Evolutionary conservation across 2,797 vertebrate genomes (phyloP), one percentile per base, ranked within the genome.

Genomic region (Spinus olivaceus): DNA sequence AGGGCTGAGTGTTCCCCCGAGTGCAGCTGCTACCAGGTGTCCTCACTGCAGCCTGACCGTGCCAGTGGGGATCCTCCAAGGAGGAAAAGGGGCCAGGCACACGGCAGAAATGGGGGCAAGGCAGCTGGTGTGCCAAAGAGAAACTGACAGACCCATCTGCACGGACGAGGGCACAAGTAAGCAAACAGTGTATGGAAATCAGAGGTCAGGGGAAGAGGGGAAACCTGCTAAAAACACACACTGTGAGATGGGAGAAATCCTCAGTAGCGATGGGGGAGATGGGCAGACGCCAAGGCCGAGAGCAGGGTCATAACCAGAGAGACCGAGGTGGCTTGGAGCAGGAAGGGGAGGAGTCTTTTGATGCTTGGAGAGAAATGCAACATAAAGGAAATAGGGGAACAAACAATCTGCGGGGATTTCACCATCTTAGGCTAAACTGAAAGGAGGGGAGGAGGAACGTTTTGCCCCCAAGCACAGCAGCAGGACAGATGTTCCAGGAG

Each of bases 321-420:
- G 94, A 95, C 82, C 66, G 93, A 95, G 94, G 93, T 97, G 92
- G 93, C 96, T 92, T 95, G 92, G 95, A 95, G 96, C 92, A 95
- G 95, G 95, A 97, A 97, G 95, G 93, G 95, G 94, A 95, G 94
- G 95, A 96, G 96, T 97, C 93, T 95, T 96, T 91, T 33, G 83
- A 89, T 97, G 93, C 94, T 88, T 96, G 94, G 95, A 97, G 96
- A 95, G 93, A 96, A 96, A 96, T 88, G 90, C 92, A 95, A 97
- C 96, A 94, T 94, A 97, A 97, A 96, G 95, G 97, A 97, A 98
- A 98, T 98, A 97, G 97, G 96, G 97, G 97, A 98, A 98, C 96
- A 97, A 96, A 95, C 94, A 95, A 96, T 94, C 95, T 96, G 94
- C 78, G 83, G 92, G 94, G 92, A 96, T 97, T 97, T 98, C 97